Evolutionary conservation across 2,888 invertebrate species (phyloP).

Genomic region (Temnothorax rugatulus): DNA sequence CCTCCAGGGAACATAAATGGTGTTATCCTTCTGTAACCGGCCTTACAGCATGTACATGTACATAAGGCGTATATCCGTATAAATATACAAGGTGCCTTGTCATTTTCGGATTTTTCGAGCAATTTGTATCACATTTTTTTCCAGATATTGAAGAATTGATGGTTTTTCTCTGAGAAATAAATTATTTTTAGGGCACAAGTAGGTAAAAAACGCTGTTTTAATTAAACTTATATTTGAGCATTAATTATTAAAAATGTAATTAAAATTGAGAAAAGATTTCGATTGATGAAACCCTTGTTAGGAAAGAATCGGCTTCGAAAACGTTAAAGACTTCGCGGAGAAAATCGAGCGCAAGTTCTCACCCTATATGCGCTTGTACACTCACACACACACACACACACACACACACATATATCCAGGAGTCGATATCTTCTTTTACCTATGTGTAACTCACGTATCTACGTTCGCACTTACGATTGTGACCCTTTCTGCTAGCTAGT

Average conservation of each 20-base stretch:
- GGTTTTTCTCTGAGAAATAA: neutral
- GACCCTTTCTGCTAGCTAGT: conserved; percentile 65
- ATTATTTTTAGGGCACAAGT: neutral
- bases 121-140: neutral
- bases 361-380: conserved; percentile 55
- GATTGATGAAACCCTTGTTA: neutral
- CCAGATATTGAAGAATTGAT: neutral
- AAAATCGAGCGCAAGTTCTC: neutral
- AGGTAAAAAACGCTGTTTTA: neutral
- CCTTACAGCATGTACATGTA: conserved; percentile 56
- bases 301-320: neutral
- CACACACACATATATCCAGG: neutral
- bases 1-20: conserved; percentile 80
- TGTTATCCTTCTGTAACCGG: conserved; percentile 79
- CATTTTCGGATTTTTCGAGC: conserved; percentile 10
- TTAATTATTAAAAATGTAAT: neutral
- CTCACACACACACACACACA: neutral
- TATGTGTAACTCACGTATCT: conserved; percentile 5
- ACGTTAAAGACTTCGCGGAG: neutral
- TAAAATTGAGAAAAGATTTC: neutral
- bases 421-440: conserved; percentile 8
- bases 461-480: conserved; percentile 26
- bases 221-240: neutral
- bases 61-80: conserved; percentile 35
- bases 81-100: neutral